Evolutionary conservation across 1,140 invertebrate genomes (phyloP), one percentile per base, ranked within the genome.

Genomic region (Drosophila melanica): DNA sequence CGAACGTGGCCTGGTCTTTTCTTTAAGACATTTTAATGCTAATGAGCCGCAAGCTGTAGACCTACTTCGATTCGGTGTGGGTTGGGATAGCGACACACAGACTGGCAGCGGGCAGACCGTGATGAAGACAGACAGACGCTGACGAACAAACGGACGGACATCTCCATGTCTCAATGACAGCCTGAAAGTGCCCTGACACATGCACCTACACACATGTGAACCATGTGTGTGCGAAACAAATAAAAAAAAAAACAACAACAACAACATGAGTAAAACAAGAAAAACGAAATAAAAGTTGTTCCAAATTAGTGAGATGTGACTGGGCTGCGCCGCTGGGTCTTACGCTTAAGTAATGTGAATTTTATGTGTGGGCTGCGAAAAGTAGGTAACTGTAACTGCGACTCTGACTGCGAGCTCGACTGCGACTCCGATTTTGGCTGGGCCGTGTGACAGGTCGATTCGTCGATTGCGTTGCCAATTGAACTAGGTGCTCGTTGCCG

Each of bases 21-120:
- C 85, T 89, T 80, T 70, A 84, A 89, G 84, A 89, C 84, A 89
- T 89, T 89, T 89, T 89, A 89, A 89, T 89, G 84, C 80, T 89
- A 89, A 89, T 89, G 84, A 89, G 84, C 84, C 85, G 74, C 85
- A 89, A 89, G 84, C 80, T 77, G 85, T 67, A 77, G 84, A 89
- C 85, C 84, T 80, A 89, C 84, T 77, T 89, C 60, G 20, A 16
- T 69, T 72, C 68, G 80, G 84, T 89, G 84, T 89, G 79, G 84
- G 84, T 53, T 62, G 84, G 53, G 48, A 33, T 35, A 75, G 79
- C 77, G 77, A 66, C 77, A 77, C 62, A 77, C 63, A 35, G 78
- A 77, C 79, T 81, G 79, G 30, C 60, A 62, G 20, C 59, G 59
- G n/a, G 42, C 51, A 75, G 79, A 75, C 60, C 50, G 37, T 35